Base-by-base conservation (phyloP, 2,113 vertebrate genomes). In the Chroicocephalus ridibundus region DNA sequence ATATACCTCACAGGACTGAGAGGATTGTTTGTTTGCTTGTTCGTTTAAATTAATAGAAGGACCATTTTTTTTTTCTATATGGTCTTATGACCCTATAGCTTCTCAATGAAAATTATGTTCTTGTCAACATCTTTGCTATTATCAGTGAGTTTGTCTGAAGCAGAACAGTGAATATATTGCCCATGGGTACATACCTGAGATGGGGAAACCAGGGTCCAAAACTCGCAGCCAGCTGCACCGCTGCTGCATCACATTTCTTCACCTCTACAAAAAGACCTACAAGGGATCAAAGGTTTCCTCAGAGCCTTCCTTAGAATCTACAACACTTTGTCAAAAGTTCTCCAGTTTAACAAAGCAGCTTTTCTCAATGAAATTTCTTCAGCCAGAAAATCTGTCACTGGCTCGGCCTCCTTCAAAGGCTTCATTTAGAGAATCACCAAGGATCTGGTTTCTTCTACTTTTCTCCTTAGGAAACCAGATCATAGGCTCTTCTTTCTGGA, bases 301-400 rank as follows among this genome's bases (percentile, higher is more conserved):
- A 87, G 61, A 82, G 32, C 55, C 52, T 90, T 82, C 70, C 40
- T 31, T 72, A 71, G 66, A 90, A 96, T 90, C 85, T 68, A 61
- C 60, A 71, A 38, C n/a, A 82, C 32, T 90, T 71, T 65, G 66
- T 85, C 69, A 62, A 64, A 88, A 87, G 52, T 82, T 64, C n/a
- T 68, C 34, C 52, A 31, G 18, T 86, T 88, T 77, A 96, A 88
- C 70, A 94, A 95, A 92, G 85, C 66, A 61, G 70, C 57, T 92
- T 96, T 95, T 95, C 88, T 93, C 70, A 90, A 69, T 61, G 78
- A 92, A 85, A 92, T 71, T 82, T 82, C 71, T 88, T 96, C 46
- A 96, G 87, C 66, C 81, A 95, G 84, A 95, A 97, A 93, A 90
- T 76, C 82, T 97, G 61, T 93, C 52, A 65, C 79, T 76, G 46